A percentile compares a stretch with the other conserved stretches of the same genome.
Evolutionary conservation across 2,113 vertebrate genomes (phyloP).

Genomic region (Hippocampus guttulatus): DNA sequence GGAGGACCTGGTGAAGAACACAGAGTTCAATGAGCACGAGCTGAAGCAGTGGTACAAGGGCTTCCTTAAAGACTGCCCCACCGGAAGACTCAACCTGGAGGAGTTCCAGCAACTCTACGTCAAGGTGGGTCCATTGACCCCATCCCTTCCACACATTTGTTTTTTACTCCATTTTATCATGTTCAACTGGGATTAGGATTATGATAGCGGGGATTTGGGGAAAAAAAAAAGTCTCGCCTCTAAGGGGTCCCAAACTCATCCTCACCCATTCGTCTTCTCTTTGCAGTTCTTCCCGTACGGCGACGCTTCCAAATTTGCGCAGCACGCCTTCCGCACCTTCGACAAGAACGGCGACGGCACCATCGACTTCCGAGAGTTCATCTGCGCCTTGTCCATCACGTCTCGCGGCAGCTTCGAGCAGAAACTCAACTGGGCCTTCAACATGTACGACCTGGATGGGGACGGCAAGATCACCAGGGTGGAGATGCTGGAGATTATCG

Average conservation of each 20-base stretch:
- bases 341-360: conserved; percentile 98
- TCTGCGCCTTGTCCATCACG: conserved; percentile 97
- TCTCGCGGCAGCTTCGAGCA: conserved; percentile 98
- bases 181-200: no score
- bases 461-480: conserved; percentile 98
- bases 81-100: conserved; percentile 74
- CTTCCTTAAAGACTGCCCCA: conserved; percentile 79
- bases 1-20: conserved; percentile 98
- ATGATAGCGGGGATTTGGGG: no score
- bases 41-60: conserved; percentile 81
- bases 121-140: conserved; percentile 59
- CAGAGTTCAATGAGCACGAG: conserved; percentile 79
- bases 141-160: background rate
- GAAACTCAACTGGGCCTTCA: conserved; percentile 99
- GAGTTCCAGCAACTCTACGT: conserved; percentile 80
- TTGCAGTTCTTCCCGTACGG: conserved; percentile 96
- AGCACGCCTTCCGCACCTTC: conserved; percentile 98
- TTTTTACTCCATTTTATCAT: background rate
- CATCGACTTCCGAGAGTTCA: conserved; percentile 99
- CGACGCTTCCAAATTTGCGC: conserved; percentile 96
- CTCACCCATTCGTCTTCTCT: background rate
- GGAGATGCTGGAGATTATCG: conserved; percentile 99
- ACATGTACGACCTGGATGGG: conserved; percentile 98
- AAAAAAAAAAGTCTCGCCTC: background rate
- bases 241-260: background rate